Base-by-base conservation (phyloP, 2,888 invertebrate genomes). In the Drosophila mettleri region DNA sequence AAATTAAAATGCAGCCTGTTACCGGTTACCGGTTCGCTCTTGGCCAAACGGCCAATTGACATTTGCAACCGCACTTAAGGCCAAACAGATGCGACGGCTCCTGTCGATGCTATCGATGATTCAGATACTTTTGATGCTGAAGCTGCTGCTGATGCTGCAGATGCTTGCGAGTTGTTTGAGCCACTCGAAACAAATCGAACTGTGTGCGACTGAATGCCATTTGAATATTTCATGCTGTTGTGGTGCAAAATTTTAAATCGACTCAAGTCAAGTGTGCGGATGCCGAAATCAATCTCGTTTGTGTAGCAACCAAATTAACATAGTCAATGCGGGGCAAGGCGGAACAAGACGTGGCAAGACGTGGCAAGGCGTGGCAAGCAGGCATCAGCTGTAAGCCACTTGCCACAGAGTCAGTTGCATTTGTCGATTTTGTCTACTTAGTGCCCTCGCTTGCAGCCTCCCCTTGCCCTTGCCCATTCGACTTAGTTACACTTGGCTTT, bases 61-160 rank as follows among this genome's bases (percentile, higher is more conserved):
- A 85, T 88, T 88, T 85, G 87, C 80, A 88, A 88, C 88, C 87
- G 88, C 87, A 88, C 88, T 88, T 87, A 86, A 80, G 85, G 65
- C 80, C 71, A 49, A 52, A 69, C 63, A 71, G 52, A 62, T 61
- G 74, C 46, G 41, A 36, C 46, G 41, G 29, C 74, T 74, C 63
- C 58, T 66, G 62, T 48, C 43, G 59, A 36, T 43, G 61, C 72
- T 51, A 55, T 64, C 59, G 43, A 51, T 54, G 53, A 62, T 66
- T 54, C 67, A 61, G 57, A 57, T 72, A 49, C 66, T 54, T 53
- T 63, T 51, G 43, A 46, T 55, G 64, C 61, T 33, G 31, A 46
- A 52, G 62, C 55, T 39, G 53, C n/a, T 48, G 38, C 36, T 34
- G 31, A 31, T 34, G 55, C 55, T 36, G 46, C 52, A 41, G 38